These are phyloP conservation scores for Erebia palarica DNA, from an alignment of 2,888 invertebrate genomes.

Conservation along the genomic window DNA sequence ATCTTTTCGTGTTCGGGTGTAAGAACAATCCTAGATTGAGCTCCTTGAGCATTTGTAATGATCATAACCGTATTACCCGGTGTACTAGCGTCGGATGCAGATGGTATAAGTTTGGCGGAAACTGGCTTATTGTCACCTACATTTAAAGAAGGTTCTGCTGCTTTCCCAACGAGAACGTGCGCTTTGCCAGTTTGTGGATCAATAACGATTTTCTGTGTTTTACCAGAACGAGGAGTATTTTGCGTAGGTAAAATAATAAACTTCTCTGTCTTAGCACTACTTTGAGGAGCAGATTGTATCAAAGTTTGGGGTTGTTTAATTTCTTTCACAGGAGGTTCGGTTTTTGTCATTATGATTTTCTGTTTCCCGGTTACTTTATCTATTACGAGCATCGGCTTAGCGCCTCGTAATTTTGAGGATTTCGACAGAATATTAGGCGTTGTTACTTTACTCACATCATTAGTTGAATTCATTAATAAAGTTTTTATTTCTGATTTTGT, in stretches of 20 bases:
- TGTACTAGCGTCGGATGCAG: constrained; percentile 59
- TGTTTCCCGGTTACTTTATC: constrained; percentile 76
- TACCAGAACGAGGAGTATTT: constrained; percentile 60
- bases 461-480: constrained; percentile 64
- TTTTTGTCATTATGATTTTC: constrained; percentile 74
- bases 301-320: constrained; percentile 54
- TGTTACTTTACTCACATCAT: constrained; percentile 61
- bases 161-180: constrained; percentile 68
- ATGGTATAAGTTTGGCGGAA: constrained; percentile 67
- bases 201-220: constrained; percentile 76
- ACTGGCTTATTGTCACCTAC: constrained; percentile 63
- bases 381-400: constrained; percentile 74
- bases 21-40: constrained; percentile 82
- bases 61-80: constrained; percentile 84
- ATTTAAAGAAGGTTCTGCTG: constrained; percentile 51
- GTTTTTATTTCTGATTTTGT: constrained; percentile 70
- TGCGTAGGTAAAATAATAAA: constrained; percentile 72
- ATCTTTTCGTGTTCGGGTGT: constrained; percentile 84
- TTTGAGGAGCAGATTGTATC: constrained; percentile 59
- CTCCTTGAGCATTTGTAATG: constrained; percentile 84
- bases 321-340: constrained; percentile 65
- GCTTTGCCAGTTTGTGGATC: constrained; percentile 77
- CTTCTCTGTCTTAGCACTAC: constrained; percentile 64
- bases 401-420: constrained; percentile 71
- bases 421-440: constrained; percentile 79